Evolutionary conservation across 2,113 vertebrate genomes (phyloP).

Genomic region (Phainopepla nitens): DNA sequence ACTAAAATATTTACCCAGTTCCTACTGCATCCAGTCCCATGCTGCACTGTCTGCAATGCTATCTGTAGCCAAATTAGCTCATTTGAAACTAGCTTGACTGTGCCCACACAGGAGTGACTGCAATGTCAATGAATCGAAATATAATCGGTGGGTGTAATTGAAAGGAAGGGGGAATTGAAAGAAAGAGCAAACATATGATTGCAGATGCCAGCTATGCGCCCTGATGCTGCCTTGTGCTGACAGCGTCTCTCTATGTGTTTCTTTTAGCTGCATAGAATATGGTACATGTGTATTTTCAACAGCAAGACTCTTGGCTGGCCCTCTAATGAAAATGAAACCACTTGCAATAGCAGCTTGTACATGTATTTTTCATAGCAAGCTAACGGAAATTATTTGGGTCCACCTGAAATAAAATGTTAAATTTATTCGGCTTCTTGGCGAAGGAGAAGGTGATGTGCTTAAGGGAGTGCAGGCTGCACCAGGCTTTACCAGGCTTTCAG

Average conservation of each 20-base stretch:
- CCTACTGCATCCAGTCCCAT: neutral
- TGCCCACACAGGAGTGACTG: conserved; percentile 39
- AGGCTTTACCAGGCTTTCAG: neutral
- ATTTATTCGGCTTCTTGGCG: neutral
- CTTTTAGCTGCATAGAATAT: neutral
- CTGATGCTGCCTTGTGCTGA: neutral
- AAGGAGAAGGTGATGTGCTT: neutral
- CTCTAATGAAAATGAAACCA: neutral
- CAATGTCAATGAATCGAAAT: conserved; percentile 16
- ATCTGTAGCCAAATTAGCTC: neutral
- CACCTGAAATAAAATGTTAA: neutral
- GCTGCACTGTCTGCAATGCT: neutral
- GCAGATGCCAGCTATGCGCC: neutral
- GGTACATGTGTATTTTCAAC: neutral
- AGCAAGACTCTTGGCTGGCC: neutral
- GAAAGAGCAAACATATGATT: neutral
- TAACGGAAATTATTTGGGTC: neutral
- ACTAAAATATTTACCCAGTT: neutral
- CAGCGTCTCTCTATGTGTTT: neutral
- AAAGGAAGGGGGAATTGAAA: neutral
- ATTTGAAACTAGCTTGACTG: neutral
- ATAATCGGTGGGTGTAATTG: neutral
- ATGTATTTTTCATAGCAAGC: neutral
- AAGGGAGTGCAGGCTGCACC: neutral
- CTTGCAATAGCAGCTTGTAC: neutral